phyloP scores from a whole-genome alignment of 2,888 invertebrate species.

The Apoda limacodes region DNA sequence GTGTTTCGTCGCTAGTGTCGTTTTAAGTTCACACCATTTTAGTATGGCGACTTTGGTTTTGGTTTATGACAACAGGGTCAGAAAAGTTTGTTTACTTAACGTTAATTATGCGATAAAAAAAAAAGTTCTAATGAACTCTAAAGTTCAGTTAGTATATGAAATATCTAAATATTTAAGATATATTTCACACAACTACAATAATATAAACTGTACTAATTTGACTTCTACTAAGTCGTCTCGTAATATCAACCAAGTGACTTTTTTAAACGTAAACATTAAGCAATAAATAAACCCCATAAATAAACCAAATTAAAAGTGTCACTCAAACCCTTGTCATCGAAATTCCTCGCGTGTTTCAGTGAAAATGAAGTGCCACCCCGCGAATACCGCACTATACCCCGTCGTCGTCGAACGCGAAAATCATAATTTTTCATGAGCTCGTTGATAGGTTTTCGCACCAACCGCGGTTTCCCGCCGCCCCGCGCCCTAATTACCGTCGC shows the following conservation, averaged over 20 bases:
- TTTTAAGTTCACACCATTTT: too few species aligned
- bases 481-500: conserved; percentile 66
- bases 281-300: conserved; percentile 13
- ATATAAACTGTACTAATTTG: conserved; percentile 5
- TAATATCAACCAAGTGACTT: not conserved
- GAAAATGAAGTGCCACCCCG: conserved; percentile 52
- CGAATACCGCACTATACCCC: conserved; percentile 23
- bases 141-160: not conserved
- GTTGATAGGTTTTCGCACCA: conserved; percentile 67
- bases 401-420: conserved; percentile 52
- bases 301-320: conserved; percentile 27
- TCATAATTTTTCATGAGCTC: conserved; percentile 69
- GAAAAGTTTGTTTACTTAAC: too few species aligned
- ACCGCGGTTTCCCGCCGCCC: conserved; percentile 68
- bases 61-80: too few species aligned
- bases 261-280: not conserved
- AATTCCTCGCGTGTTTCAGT: conserved; percentile 42
- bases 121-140: too few species aligned
- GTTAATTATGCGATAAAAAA: too few species aligned
- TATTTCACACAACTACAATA: conserved; percentile 7
- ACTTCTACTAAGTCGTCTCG: conserved; percentile 1
- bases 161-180: conserved; percentile 1
- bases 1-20: too few species aligned
- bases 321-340: conserved; percentile 31
- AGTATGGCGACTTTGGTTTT: too few species aligned